Conservation (phyloP, 1,140 invertebrate species). For the Panagrolaimus sp. region DNA sequence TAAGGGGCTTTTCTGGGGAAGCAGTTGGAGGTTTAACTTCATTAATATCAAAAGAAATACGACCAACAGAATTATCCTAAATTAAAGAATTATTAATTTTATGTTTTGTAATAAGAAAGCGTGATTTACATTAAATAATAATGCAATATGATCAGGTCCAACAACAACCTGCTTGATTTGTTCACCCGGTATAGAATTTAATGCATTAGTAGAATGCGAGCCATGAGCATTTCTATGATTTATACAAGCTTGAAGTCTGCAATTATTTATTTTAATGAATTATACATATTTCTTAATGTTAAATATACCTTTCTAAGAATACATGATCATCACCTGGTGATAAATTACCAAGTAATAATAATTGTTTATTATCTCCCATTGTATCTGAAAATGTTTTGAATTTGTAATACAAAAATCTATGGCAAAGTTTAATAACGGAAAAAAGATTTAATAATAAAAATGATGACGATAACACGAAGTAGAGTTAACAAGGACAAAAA, state of each 20-base stretch:
- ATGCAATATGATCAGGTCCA: slow-evolving; percentile 42
- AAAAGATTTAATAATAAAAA: too few species aligned
- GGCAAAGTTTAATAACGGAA: too few species aligned
- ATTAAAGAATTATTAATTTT: slow-evolving; percentile 13
- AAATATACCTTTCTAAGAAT: slow-evolving; percentile 19
- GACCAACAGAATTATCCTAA: slow-evolving; percentile 36
- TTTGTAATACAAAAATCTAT: too few species aligned
- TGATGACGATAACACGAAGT: too few species aligned
- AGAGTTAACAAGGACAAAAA: too few species aligned
- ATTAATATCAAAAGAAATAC: slow-evolving; percentile 33
- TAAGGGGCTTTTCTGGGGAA: background rate
- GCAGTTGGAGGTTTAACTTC: slow-evolving; percentile 26
- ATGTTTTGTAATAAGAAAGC: background rate
- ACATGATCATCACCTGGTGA: slow-evolving; percentile 16
- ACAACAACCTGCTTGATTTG: slow-evolving; percentile 45
- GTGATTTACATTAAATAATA: slow-evolving; percentile 42
- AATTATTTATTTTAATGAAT: background rate
- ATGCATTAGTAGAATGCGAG: slow-evolving; percentile 18
- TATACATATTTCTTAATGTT: too few species aligned
- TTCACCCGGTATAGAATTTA: slow-evolving; percentile 27
- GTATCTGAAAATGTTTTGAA: background rate
- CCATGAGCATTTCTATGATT: slow-evolving; percentile 36
- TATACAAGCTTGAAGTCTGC: slow-evolving; percentile 35
- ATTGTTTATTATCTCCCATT: slow-evolving; percentile 22
- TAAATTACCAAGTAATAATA: slow-evolving; percentile 17